Conservation (phyloP, 2,888 invertebrate genomes). For the Leistus spinibarbis region DNA sequence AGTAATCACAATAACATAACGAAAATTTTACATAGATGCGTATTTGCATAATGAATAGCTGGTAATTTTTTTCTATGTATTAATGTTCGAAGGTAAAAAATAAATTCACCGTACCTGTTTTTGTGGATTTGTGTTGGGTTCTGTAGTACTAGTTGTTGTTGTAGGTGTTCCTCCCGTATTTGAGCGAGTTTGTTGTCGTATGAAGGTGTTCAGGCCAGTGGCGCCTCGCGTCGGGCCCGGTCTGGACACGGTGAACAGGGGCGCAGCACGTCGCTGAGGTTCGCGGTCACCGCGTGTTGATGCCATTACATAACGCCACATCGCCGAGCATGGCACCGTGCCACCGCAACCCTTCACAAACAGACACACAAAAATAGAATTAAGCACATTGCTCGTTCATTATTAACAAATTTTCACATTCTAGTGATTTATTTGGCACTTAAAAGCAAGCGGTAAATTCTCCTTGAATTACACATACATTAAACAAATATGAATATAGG, state of each 20-base stretch:
- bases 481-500: no score
- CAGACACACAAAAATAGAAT: conserved; percentile 2
- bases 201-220: background rate
- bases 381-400: background rate
- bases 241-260: conserved; percentile 28
- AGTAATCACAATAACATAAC: no score
- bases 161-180: background rate
- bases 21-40: no score
- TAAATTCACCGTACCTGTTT: background rate
- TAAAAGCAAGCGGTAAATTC: no score
- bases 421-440: no score
- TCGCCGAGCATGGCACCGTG: conserved; percentile 57
- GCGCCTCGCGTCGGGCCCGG: conserved; percentile 28
- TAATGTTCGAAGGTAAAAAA: no score
- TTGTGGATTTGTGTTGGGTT: background rate
- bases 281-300: conserved; percentile 68
- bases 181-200: background rate
- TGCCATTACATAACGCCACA: conserved; percentile 78
- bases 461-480: no score
- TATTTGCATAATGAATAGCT: no score
- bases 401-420: no score
- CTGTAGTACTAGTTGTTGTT: background rate
- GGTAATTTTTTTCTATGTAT: no score
- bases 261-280: conserved; percentile 19
- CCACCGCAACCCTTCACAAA: conserved; percentile 28